Evolutionary conservation across 2,797 vertebrate genomes (phyloP), one percentile per base, ranked within the genome.

Genomic region (Pitangus sulphuratus): DNA sequence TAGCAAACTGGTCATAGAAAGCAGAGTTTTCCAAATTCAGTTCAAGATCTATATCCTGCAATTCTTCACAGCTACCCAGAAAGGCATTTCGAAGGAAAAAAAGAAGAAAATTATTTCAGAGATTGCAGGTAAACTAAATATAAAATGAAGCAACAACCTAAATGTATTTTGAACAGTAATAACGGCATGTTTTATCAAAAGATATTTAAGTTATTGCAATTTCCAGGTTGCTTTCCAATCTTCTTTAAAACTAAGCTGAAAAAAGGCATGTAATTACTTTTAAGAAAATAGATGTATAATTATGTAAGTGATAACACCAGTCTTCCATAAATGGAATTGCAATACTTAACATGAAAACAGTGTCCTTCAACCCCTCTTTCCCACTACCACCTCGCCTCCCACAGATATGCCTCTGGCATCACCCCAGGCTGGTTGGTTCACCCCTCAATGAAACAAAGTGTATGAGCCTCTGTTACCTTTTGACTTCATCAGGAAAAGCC

Each of bases 1-100:
- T 98, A 39, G 99, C 99, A 97, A 99, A 99, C 97, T 99, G 99
- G 91, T 99, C 99, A 6, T 99, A 99, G 97, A 99, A 99, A 89
- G 99, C 98, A 3, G 99, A 99, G 95, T 99, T 99, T 98, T 99
- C 98, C 96, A 99, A 96, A 5, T 98, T 98, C 17, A 99, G 98
- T 91, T 99, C 99, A 95, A 99, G 97, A 97, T 99, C 98, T 17
- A 98, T 97, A 91, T 99, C 98, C 96, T 99, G 99, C 78, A 99
- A 96, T 61, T 99, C 99, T 97, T 99, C 99, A 48, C 99, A 99
- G 97, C 99, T 99, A 79, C 37, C 68, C 96, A 54, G 66, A 37
- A 93, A 93, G 40, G 40, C 89, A 84, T 95, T 96, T 84, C 66
- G 44, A 76, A 66, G 30, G 17, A 60, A 47, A 45, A 45, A 90